phyloP scores from a whole-genome alignment of 2,888 invertebrate genomes.

The Micoletzkya japonica region DNA sequence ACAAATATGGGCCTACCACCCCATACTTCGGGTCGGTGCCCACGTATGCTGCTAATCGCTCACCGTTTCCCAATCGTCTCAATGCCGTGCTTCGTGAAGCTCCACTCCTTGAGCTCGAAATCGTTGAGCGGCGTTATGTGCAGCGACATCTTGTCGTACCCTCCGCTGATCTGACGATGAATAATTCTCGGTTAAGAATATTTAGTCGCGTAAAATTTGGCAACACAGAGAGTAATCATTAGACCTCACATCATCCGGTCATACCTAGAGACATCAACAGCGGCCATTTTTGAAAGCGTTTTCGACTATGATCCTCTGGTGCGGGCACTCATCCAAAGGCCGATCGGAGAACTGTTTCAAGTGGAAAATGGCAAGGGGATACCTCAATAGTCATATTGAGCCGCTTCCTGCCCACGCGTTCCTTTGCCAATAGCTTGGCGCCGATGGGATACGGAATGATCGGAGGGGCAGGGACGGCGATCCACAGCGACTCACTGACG shows the following conservation, averaged over 20 bases:
- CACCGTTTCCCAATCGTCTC: slow-evolving; percentile 31
- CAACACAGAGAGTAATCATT: background rate
- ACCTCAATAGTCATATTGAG: slow-evolving; percentile 56
- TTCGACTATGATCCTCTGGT: no score
- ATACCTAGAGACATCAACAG: no score
- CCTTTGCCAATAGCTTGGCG: slow-evolving; percentile 43
- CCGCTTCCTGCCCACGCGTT: slow-evolving; percentile 38
- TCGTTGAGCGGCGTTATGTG: slow-evolving; percentile 59
- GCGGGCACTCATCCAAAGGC: background rate
- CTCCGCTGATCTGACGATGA: slow-evolving; percentile 51
- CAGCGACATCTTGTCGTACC: slow-evolving; percentile 60
- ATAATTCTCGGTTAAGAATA: slow-evolving; percentile 6
- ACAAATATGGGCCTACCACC: no score
- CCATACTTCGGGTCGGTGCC: no score
- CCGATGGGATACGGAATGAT: slow-evolving; percentile 51
- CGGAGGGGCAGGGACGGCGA: slow-evolving; percentile 53
- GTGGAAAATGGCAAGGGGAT: no score
- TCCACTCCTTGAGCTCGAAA: slow-evolving; percentile 44
- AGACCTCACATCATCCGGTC: background rate
- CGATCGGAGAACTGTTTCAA: background rate
- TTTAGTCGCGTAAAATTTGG: background rate
- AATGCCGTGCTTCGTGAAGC: slow-evolving; percentile 40
- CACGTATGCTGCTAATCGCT: no score
- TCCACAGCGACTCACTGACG: slow-evolving; percentile 53
- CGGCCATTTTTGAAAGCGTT: no score